phyloP scores from a whole-genome alignment of 2,797 vertebrate genomes.

The Paratrypauchen microcephalus region DNA sequence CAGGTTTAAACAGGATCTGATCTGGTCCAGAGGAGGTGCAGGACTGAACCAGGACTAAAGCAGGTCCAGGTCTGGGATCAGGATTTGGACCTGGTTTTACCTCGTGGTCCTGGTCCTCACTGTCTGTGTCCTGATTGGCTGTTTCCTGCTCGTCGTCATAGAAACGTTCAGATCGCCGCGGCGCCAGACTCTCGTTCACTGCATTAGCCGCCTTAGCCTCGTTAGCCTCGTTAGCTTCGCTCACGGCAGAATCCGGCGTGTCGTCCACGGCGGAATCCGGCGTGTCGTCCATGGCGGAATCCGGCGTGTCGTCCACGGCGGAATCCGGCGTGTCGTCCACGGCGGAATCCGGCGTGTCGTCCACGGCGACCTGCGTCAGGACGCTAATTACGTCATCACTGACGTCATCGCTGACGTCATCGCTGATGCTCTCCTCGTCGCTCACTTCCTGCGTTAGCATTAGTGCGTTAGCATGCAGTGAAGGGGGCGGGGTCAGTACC shows the following conservation, averaged over 20 bases:
- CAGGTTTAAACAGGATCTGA: not conserved
- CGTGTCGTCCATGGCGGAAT: too few relatives aligned
- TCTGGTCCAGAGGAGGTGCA: too few relatives aligned
- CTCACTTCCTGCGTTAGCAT: conserved; percentile 4
- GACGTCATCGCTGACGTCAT: conserved; percentile 63
- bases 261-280: too few relatives aligned
- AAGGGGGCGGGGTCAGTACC: conserved; percentile 60
- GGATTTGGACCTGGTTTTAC: conserved; percentile 32
- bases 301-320: too few relatives aligned
- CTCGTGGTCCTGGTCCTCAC: conserved; percentile 61
- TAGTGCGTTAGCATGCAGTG: conserved; percentile 22
- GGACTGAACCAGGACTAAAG: not conserved
- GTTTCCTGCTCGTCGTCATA: conserved; percentile 45
- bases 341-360: conserved; percentile 75
- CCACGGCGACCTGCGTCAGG: conserved; percentile 63
- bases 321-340: too few relatives aligned
- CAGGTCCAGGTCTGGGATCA: not conserved
- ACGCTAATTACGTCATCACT: conserved; percentile 64
- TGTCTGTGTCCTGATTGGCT: conserved; percentile 17
- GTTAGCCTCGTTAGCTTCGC: conserved; percentile 28
- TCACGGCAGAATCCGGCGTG: too few relatives aligned
- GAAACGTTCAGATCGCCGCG: not conserved
- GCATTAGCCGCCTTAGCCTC: conserved; percentile 25
- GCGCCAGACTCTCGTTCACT: conserved; percentile 20
- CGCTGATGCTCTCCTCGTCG: conserved; percentile 26